phyloP scores from a whole-genome alignment of 2,797 vertebrate genomes.

The Microtus californicus region DNA sequence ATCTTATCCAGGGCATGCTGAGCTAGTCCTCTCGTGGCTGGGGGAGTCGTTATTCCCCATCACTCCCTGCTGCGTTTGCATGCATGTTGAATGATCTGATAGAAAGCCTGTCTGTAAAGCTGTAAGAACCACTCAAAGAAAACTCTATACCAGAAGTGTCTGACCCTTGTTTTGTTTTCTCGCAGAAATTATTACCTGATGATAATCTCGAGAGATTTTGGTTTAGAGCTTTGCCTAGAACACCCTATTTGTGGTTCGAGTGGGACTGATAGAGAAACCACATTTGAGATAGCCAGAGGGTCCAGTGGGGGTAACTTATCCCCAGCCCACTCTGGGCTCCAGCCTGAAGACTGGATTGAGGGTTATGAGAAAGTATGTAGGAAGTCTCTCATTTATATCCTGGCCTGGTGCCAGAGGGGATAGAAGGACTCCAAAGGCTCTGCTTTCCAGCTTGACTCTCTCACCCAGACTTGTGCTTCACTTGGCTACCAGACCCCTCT shows the following conservation, averaged over 20 bases:
- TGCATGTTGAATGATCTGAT: not conserved
- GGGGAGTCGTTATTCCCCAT: not conserved
- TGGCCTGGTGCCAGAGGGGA: not conserved
- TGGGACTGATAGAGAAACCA: slow-evolving; percentile 17
- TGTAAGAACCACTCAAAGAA: not conserved
- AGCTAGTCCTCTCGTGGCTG: not conserved
- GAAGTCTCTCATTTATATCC: not conserved
- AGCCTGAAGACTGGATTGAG: not conserved
- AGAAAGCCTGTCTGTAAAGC: not conserved
- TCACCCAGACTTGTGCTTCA: not conserved
- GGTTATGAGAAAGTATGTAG: not conserved
- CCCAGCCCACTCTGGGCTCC: not conserved
- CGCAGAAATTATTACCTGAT: slow-evolving; percentile 13
- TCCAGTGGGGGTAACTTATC: not conserved
- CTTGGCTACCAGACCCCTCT: not conserved
- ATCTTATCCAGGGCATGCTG: not conserved
- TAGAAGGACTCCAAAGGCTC: not conserved
- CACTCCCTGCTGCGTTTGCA: not conserved
- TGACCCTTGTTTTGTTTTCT: slow-evolving; percentile 4
- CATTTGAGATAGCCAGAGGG: not conserved
- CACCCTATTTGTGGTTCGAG: not conserved
- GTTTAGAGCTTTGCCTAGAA: slow-evolving; percentile 16
- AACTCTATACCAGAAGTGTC: not conserved
- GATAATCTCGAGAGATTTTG: not conserved
- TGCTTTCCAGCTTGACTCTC: not conserved